Evolutionary conservation across 2,113 vertebrate species (phyloP).

Genomic region (Prionailurus bengalensis): DNA sequence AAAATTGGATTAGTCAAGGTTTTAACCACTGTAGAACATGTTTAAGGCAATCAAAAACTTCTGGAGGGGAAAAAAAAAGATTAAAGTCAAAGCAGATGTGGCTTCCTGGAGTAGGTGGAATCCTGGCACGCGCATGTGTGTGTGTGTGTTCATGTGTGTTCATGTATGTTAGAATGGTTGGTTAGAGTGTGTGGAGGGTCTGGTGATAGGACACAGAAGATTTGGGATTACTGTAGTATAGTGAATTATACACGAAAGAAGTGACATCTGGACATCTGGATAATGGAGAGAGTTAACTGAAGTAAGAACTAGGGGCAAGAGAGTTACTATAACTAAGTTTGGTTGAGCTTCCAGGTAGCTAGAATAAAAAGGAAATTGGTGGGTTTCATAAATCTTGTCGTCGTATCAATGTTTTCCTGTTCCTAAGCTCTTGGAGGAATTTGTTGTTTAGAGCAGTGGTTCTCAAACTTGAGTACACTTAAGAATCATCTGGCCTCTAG

Average conservation of each 20-base stretch:
- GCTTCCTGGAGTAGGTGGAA: not conserved
- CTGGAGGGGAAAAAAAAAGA: not conserved
- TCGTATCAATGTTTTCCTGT: not conserved
- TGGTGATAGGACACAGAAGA: not conserved
- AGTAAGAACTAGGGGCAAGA: not conserved
- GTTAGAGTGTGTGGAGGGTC: not conserved
- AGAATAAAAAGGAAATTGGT: slow-evolving; percentile 22
- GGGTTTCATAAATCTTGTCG: not conserved
- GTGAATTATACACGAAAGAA: slow-evolving; percentile 43
- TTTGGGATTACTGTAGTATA: not conserved
- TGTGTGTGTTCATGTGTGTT: not conserved
- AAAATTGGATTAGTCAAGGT: slow-evolving; percentile 61
- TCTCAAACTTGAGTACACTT: not conserved
- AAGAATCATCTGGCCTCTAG: not conserved
- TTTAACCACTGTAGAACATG: slow-evolving; percentile 47
- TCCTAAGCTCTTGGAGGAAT: slow-evolving; percentile 5
- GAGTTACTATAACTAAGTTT: not conserved
- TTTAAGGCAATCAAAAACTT: slow-evolving; percentile 60
- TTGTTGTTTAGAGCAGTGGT: slow-evolving; percentile 16
- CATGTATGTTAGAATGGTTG: not conserved
- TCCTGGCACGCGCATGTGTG: not conserved
- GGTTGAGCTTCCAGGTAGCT: slow-evolving; percentile 34
- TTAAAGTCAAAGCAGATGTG: not conserved
- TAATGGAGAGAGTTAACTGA: not conserved
- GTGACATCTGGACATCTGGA: not conserved